Percentiles rank a stretch among this genome's conserved stretches.
These are phyloP conservation scores for Xylocampa areola DNA, from an alignment of 2,888 invertebrate species.

Conservation along the genomic window DNA sequence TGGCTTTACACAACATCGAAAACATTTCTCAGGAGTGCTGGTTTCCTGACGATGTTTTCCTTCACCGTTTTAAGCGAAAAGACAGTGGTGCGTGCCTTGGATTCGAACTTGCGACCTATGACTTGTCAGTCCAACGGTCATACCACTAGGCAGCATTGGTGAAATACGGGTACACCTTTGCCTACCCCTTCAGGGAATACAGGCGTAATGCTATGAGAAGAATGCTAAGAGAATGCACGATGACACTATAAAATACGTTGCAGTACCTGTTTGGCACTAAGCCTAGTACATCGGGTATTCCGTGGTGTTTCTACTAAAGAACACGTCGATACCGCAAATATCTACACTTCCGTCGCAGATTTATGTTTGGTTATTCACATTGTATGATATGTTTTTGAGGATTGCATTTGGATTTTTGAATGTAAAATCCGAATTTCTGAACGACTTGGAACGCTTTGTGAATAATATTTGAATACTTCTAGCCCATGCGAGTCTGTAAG, in stretches of 20 bases:
- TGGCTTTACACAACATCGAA: no score
- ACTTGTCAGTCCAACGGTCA: no score
- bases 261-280: conserved; percentile 72
- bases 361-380: conserved; percentile 46
- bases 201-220: no score
- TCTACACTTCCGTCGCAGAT: conserved; percentile 35
- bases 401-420: conserved; percentile 32
- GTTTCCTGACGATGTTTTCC: no score
- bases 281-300: conserved; percentile 62
- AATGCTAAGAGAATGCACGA: no score
- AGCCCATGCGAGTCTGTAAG: conserved; percentile 29
- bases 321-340: conserved; percentile 34
- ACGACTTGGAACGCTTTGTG: conserved; percentile 51
- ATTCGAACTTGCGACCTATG: no score
- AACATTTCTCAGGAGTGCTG: no score
- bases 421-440: conserved; percentile 37
- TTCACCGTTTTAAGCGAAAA: no score
- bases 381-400: conserved; percentile 35
- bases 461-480: conserved; percentile 56
- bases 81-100: no score
- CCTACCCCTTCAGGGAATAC: no score
- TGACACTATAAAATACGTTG: conserved; percentile 76
- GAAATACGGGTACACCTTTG: no score
- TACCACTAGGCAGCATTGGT: no score
- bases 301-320: conserved; percentile 54